Evolutionary conservation across 2,113 vertebrate species (phyloP), one percentile per base, ranked within the genome.

Genomic region (Phycodurus eques): DNA sequence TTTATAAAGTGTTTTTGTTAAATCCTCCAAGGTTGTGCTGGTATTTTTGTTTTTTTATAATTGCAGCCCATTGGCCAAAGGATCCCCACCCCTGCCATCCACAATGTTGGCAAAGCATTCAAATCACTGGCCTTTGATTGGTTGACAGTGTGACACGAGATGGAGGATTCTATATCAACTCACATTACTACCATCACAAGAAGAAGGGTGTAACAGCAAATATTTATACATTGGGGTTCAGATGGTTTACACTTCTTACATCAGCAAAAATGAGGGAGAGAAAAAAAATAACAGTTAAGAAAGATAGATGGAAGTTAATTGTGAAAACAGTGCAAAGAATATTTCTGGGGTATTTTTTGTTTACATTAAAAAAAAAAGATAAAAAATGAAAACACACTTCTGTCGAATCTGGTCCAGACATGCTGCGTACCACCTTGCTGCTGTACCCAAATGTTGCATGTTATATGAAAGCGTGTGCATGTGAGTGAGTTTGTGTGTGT

Each of bases 261-360:
- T 87, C 84, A 88, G 87, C 82, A 83, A 88, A 81, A 85, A 88
- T 89, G 90, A 88, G 89, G 90, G 76, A 88, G 80, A 81, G 88
- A 61, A 72, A 82, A 84, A 89, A 87, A 74, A 87, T 89, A 77
- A 91, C 85, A 90, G 74, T 90, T 83, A 92, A 88, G 86, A 93
- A 94, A 93, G 92, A 92, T 92, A 93, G 89, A 91, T 83, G 88
- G 88, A 83, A 88, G 86, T 91, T 88, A 92, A 86, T 85, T 87
- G 91, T 91, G 91, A 90, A 92, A 93, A 92, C 91, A 92, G 90
- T 93, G 92, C 90, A 93, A 92, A 92, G 88, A 90, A 92, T 92
- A 92, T 89, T 66, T 89, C 76, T 83, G 90, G 91, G 87, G 81
- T 88, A 83, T 84, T 87, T 90, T 79, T 91, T 80, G 85, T 86